Conservation (phyloP, 2,888 invertebrate genomes). For the Hirtodrosophila cameraria region DNA sequence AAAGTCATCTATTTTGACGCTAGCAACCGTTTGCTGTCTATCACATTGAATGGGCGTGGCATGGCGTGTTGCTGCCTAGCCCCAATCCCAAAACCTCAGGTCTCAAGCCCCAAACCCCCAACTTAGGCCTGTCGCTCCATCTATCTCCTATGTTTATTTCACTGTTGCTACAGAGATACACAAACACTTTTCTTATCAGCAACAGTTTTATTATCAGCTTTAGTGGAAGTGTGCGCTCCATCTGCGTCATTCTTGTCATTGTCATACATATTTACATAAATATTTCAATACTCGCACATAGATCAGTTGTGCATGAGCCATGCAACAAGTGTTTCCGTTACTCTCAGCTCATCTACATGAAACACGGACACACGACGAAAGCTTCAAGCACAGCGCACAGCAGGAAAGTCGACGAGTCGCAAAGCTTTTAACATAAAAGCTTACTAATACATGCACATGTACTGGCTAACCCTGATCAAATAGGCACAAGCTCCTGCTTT, state of each 20-base stretch:
- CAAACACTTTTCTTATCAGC: slow-evolving; percentile 6
- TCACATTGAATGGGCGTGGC: slow-evolving; percentile 32
- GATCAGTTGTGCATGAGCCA: not conserved
- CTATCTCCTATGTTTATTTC: slow-evolving; percentile 16
- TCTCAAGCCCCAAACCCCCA: no score
- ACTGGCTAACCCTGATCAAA: not conserved
- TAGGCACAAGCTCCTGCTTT: slow-evolving; percentile 1
- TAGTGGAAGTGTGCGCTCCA: slow-evolving; percentile 22
- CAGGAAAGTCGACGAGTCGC: not conserved
- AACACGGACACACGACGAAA: not conserved
- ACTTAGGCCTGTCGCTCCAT: slow-evolving; percentile 11
- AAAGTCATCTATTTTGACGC: slow-evolving; percentile 34
- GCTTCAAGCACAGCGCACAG: not conserved
- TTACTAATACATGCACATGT: not conserved
- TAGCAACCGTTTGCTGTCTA: slow-evolving; percentile 56
- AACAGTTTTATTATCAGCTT: slow-evolving; percentile 10
- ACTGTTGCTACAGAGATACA: slow-evolving; percentile 16
- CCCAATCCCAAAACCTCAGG: slow-evolving; percentile 8
- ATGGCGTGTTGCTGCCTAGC: slow-evolving; percentile 50
- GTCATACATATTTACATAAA: slow-evolving; percentile 4
- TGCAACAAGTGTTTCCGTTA: not conserved
- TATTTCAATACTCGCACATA: no score
- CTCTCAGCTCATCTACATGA: not conserved
- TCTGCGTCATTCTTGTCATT: slow-evolving; percentile 47
- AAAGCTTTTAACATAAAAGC: not conserved